phyloP scores from a whole-genome alignment of 1,140 invertebrate species.

The Listronotus oregonensis region DNA sequence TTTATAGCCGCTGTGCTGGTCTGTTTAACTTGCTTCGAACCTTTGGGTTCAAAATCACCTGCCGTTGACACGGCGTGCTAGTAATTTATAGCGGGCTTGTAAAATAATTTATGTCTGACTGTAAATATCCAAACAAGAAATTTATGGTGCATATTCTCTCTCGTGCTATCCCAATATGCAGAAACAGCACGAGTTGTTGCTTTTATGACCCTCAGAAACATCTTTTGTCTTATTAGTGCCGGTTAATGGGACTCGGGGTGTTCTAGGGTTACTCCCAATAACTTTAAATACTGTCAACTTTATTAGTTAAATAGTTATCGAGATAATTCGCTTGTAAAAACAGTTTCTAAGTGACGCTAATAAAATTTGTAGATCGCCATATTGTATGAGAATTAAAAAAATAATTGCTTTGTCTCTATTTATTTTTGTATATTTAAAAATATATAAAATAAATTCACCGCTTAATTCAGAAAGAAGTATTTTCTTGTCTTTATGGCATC shows the following conservation, averaged over 20 bases:
- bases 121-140: slow-evolving; percentile 38
- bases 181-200: slow-evolving; percentile 37
- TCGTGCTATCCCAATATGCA: slow-evolving; percentile 32
- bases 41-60: slow-evolving; percentile 34
- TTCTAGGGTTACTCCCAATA: slow-evolving; percentile 11
- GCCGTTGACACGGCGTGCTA: slow-evolving; percentile 30
- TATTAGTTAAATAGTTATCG: too few relatives aligned
- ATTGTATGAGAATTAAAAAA: too few relatives aligned
- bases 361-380: too few relatives aligned
- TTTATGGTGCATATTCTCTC: slow-evolving; percentile 35
- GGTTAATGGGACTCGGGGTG: slow-evolving; percentile 28
- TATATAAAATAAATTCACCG: too few relatives aligned
- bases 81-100: slow-evolving; percentile 34
- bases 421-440: too few relatives aligned
- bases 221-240: slow-evolving; percentile 37
- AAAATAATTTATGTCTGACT: slow-evolving; percentile 38
- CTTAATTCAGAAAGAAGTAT: too few relatives aligned
- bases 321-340: too few relatives aligned
- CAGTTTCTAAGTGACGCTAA: too few relatives aligned
- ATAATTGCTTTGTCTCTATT: too few relatives aligned
- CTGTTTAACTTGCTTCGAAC: slow-evolving; percentile 34
- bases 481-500: too few relatives aligned
- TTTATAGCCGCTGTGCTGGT: slow-evolving; percentile 26
- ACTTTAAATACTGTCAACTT: background rate
- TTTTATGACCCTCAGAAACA: slow-evolving; percentile 32